These are phyloP conservation scores for Euplagia quadripunctaria DNA, from an alignment of 2,888 invertebrate species.

Conservation along the genomic window DNA sequence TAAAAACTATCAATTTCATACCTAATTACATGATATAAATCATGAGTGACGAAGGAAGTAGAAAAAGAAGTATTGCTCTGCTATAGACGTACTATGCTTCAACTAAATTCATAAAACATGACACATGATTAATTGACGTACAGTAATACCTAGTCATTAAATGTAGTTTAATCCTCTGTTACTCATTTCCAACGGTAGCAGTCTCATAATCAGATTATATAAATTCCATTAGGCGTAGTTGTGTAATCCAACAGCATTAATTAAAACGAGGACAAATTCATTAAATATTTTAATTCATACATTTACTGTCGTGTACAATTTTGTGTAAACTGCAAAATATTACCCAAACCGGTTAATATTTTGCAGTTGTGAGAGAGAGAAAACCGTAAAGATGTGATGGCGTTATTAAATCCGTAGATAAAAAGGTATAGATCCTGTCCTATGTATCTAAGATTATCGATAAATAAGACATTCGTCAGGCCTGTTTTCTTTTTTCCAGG, in stretches of 20 bases:
- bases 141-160: background rate
- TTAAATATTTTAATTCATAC: conserved; percentile 31
- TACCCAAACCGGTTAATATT: background rate
- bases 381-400: background rate
- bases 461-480: background rate
- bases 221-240: conserved; percentile 45
- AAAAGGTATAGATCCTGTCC: too few relatives aligned
- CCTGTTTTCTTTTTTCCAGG: background rate
- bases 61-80: too few relatives aligned
- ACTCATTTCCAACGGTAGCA: conserved; percentile 31
- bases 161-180: conserved; percentile 31
- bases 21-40: too few relatives aligned
- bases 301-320: background rate
- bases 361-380: background rate
- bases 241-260: conserved; percentile 39
- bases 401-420: too few relatives aligned
- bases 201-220: conserved; percentile 42
- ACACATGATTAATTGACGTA: background rate
- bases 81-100: too few relatives aligned
- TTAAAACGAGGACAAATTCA: conserved; percentile 40
- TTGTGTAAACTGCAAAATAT: too few relatives aligned
- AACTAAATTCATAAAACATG: background rate
- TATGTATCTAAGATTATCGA: background rate
- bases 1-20: too few relatives aligned
- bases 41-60: too few relatives aligned